A percentile compares a stretch with the other conserved stretches of the same genome.
These are phyloP conservation scores for Orthonevra nobilis DNA, from an alignment of 2,888 invertebrate species.

Conservation along the genomic window DNA sequence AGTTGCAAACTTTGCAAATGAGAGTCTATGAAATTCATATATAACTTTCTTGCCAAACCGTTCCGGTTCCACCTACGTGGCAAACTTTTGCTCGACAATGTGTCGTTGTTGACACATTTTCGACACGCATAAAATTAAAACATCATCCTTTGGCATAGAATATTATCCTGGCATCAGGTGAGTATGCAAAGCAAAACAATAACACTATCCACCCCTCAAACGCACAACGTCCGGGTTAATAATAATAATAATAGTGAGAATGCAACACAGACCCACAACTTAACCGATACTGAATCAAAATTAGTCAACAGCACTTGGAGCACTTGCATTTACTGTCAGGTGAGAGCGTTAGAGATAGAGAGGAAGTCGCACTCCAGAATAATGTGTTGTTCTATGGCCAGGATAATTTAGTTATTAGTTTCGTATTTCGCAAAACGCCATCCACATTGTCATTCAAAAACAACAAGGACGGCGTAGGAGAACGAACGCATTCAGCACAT, in stretches of 20 bases:
- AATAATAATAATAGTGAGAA: slow-evolving; percentile 12
- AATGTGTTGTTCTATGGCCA: slow-evolving; percentile 1
- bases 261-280: neutral
- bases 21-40: too few species aligned
- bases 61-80: slow-evolving; percentile 10
- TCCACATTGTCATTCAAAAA: slow-evolving; percentile 35
- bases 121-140: slow-evolving; percentile 65
- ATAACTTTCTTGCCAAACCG: too few species aligned
- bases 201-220: too few species aligned
- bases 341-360: too few species aligned
- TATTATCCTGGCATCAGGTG: too few species aligned
- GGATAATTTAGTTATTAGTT: slow-evolving; percentile 57
- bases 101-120: slow-evolving; percentile 63
- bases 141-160: too few species aligned
- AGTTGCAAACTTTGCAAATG: too few species aligned
- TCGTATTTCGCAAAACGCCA: slow-evolving; percentile 41
- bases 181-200: too few species aligned
- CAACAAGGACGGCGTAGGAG: slow-evolving; percentile 2
- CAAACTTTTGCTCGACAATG: slow-evolving; percentile 50
- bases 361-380: too few species aligned
- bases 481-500: neutral
- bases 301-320: slow-evolving; percentile 5
- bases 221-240: slow-evolving; percentile 7
- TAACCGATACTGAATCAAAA: slow-evolving; percentile 27
- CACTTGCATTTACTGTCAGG: too few species aligned